Evolutionary conservation across 1,140 invertebrate genomes (phyloP).

Genomic region (Plectus sambesii): DNA sequence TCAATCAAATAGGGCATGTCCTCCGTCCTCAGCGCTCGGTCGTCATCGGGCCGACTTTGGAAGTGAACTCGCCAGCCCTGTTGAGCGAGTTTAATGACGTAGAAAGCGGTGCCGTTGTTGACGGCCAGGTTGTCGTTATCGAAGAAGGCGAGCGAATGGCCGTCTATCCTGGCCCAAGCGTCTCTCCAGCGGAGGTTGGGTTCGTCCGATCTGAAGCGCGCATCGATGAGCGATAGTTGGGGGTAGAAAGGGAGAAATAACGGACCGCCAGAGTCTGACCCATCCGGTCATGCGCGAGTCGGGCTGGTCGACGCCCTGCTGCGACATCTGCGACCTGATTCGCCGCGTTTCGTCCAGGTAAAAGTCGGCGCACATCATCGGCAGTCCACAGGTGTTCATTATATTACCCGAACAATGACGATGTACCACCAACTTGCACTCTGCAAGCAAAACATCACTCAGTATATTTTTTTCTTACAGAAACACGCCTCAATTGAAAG

Average conservation of each 20-base stretch:
- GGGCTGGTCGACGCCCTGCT: too few species aligned
- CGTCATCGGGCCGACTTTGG: too few species aligned
- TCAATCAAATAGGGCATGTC: conserved; percentile 8
- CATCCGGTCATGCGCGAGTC: conserved; percentile 24
- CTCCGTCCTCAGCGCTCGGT: conserved; percentile 8
- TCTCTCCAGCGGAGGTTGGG: conserved; percentile 2
- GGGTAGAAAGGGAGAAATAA: conserved; percentile 3
- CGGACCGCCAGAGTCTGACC: conserved; percentile 12
- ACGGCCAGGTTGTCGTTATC: conserved; percentile 10
- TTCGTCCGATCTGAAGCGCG: conserved; percentile 7
- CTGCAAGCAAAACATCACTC: too few species aligned
- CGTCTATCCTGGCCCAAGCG: conserved; percentile 16
- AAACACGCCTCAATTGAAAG: too few species aligned
- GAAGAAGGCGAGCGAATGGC: conserved; percentile 12
- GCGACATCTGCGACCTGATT: conserved; percentile 8
- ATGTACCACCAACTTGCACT: conserved; percentile 15
- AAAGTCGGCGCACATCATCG: conserved; percentile 10
- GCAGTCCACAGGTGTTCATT: conserved; percentile 19
- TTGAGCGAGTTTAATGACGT: too few species aligned
- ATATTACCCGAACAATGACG: conserved; percentile 9
- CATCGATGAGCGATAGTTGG: conserved; percentile 1
- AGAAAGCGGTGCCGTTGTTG: too few species aligned
- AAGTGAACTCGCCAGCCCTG: too few species aligned
- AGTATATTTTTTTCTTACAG: too few species aligned
- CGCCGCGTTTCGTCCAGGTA: conserved; percentile 12